These are phyloP conservation scores for Lophura nycthemera DNA, from an alignment of 2,113 vertebrate genomes.

Conservation along the genomic window DNA sequence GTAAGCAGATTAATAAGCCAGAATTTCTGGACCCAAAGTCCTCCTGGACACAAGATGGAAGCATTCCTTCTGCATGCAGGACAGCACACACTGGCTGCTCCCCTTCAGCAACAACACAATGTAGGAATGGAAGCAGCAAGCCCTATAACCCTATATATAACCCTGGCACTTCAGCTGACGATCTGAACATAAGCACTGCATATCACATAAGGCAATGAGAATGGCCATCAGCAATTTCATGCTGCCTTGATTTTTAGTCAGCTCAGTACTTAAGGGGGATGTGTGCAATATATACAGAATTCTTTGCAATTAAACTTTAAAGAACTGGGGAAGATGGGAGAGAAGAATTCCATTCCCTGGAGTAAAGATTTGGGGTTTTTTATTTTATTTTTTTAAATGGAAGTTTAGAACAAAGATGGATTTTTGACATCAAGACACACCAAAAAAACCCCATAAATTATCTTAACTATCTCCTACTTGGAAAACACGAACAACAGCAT, in stretches of 20 bases:
- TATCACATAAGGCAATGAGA: too few species aligned
- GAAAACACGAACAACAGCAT: neutral
- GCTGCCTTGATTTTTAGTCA: neutral
- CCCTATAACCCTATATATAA: too few species aligned
- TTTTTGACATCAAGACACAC: neutral
- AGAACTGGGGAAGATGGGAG: neutral
- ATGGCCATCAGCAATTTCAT: neutral
- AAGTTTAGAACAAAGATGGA: neutral
- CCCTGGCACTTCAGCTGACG: neutral
- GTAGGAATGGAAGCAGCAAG: neutral
- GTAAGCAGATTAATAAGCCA: neutral
- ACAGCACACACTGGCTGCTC: neutral
- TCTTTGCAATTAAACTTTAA: neutral
- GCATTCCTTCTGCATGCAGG: neutral
- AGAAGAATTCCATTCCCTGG: neutral
- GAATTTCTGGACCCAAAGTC: neutral
- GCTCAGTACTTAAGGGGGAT: neutral
- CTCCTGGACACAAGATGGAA: neutral
- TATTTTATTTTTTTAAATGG: neutral
- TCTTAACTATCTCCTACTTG: neutral
- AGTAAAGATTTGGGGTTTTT: neutral
- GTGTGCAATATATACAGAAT: neutral
- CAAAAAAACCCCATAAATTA: neutral
- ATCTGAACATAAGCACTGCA: fast-evolving
- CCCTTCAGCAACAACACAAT: neutral